Evolutionary conservation across 2,113 vertebrate species (phyloP).

Genomic region (Pampusana beccarii): DNA sequence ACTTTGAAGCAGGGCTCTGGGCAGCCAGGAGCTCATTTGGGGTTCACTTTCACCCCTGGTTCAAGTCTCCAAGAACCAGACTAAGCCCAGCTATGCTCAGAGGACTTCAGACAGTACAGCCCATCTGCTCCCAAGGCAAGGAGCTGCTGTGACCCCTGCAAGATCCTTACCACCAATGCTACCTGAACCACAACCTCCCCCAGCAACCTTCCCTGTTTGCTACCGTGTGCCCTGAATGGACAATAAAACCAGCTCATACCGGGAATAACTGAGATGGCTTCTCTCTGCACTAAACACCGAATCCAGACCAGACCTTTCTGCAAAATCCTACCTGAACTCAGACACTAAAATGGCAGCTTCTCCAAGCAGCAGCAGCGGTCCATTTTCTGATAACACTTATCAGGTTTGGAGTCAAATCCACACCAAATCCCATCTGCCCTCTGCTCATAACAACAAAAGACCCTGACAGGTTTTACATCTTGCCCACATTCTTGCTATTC

Average conservation of each 20-base stretch:
- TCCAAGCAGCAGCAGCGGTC: not conserved
- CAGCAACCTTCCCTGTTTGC: not conserved
- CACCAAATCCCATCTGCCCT: conserved; percentile 21
- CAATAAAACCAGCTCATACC: not conserved
- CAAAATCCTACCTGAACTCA: not conserved
- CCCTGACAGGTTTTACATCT: conserved; percentile 52
- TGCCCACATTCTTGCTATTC: conserved; percentile 30
- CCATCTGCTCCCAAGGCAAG: not conserved
- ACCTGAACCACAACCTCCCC: not conserved
- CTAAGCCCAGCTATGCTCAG: not conserved
- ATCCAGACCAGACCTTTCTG: conserved; percentile 6
- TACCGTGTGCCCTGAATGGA: not conserved
- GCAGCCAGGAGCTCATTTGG: not conserved
- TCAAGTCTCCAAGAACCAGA: not conserved
- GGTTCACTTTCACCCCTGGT: not conserved
- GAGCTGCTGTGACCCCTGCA: not conserved
- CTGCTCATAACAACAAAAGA: conserved; percentile 35
- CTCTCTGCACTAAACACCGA: not conserved
- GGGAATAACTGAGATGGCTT: not conserved
- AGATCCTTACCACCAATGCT: not conserved
- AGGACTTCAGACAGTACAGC: not conserved
- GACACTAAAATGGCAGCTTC: conserved; percentile 1
- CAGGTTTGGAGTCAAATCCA: conserved; percentile 22
- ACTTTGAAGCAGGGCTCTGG: not conserved
- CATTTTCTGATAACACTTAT: conserved; percentile 16